Conservation (phyloP, 2,888 invertebrate genomes). For the Globia sparganii region DNA sequence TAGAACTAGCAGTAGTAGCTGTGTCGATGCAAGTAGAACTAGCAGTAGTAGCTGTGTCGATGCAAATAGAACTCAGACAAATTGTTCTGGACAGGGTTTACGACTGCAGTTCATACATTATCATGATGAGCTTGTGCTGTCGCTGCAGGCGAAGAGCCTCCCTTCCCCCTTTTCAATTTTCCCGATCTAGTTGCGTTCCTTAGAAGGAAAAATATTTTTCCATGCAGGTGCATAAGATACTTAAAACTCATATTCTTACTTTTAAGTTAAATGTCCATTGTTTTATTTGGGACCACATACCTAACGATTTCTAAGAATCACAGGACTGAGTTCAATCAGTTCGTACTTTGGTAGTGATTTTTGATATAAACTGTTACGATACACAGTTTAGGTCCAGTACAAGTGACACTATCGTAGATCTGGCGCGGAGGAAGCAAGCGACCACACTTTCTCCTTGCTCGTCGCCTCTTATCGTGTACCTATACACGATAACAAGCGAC, state of each 20-base stretch:
- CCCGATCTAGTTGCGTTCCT: neutral
- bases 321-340: neutral
- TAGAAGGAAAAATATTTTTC: neutral
- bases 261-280: neutral
- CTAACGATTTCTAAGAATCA: neutral
- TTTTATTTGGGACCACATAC: neutral
- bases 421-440: neutral
- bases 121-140: neutral
- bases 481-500: conserved; percentile 3
- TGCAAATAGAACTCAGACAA: neutral
- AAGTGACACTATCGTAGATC: neutral
- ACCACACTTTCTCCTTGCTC: too few relatives aligned
- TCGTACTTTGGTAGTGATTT: neutral
- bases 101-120: neutral
- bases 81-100: neutral
- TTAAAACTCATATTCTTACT: neutral
- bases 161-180: neutral
- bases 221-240: neutral
- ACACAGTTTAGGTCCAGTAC: neutral
- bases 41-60: too few relatives aligned
- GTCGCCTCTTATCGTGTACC: neutral
- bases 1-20: neutral
- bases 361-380: neutral
- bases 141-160: neutral
- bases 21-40: neutral